These are phyloP conservation scores for Monopterus albus DNA, from an alignment of 2,113 vertebrate genomes.

Conservation along the genomic window DNA sequence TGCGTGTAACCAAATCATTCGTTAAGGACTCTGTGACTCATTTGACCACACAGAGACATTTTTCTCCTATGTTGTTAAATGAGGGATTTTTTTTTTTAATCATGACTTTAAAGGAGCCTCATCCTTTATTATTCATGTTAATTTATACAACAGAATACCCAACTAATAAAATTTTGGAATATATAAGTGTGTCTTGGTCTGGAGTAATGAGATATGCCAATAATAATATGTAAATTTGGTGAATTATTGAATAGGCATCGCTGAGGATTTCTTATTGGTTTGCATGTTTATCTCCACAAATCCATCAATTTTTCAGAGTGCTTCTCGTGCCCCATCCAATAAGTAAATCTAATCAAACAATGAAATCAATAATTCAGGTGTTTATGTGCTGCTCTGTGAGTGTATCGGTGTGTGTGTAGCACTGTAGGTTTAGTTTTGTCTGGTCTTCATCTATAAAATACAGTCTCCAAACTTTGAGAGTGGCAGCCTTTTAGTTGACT, in stretches of 20 bases:
- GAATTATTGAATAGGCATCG: conserved; percentile 83
- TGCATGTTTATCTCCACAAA: conserved; percentile 76
- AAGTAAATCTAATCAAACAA: conserved; percentile 76
- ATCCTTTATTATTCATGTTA: conserved; percentile 80
- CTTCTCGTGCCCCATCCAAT: conserved; percentile 60
- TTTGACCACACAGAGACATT: conserved; percentile 54
- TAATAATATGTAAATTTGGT: conserved; percentile 83
- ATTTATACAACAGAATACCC: conserved; percentile 78
- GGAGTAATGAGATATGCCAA: conserved; percentile 80
- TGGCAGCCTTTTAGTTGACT: conserved; percentile 35
- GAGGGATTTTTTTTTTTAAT: conserved; percentile 66
- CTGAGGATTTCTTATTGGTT: conserved; percentile 76
- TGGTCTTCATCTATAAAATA: conserved; percentile 47
- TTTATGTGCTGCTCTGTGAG: conserved; percentile 49
- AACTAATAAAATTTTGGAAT: conserved; percentile 81
- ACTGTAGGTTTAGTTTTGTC: conserved; percentile 27
- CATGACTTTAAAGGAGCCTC: conserved; percentile 51
- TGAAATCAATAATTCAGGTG: conserved; percentile 77
- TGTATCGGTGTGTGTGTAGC: conserved; percentile 17
- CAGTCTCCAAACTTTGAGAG: conserved; percentile 47
- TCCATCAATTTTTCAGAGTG: conserved; percentile 69
- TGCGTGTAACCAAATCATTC: conserved; percentile 9
- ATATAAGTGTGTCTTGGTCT: conserved; percentile 78
- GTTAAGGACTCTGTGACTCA: conserved; percentile 13
- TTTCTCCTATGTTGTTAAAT: conserved; percentile 46